Conservation (phyloP, 2,888 invertebrate species). For the Dastarcus helophoroides region DNA sequence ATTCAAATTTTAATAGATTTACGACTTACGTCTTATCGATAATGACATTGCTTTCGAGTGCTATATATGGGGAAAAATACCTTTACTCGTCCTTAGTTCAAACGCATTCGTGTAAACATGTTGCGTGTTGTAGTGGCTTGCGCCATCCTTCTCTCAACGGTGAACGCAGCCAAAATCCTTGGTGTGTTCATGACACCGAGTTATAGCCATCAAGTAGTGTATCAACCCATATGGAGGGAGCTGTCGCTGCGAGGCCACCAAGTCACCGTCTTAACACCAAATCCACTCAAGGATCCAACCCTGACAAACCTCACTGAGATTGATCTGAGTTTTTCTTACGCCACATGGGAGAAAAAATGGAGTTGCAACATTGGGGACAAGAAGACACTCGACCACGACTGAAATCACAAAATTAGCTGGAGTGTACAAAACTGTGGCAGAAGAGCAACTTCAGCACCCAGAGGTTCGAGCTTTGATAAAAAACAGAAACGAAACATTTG, state of each 20-base stretch:
- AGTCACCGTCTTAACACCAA: constrained; percentile 33
- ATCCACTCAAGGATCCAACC: constrained; percentile 28
- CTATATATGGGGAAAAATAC: too few species aligned
- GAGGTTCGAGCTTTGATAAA: constrained; percentile 6
- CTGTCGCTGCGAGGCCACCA: constrained; percentile 36
- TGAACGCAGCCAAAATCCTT: constrained; percentile 32
- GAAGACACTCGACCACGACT: not conserved
- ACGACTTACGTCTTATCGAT: too few species aligned
- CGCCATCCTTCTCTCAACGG: too few species aligned
- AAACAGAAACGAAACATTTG: constrained; percentile 8
- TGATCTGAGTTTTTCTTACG: constrained; percentile 24
- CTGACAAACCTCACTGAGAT: constrained; percentile 29
- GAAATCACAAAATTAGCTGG: constrained; percentile 7
- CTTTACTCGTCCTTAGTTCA: too few species aligned
- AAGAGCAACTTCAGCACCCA: constrained; percentile 6
- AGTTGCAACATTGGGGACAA: not conserved
- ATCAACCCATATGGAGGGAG: constrained; percentile 30
- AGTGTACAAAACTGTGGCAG: constrained; percentile 5
- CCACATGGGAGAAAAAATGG: constrained; percentile 5
- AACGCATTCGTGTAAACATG: too few species aligned
- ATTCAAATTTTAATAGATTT: too few species aligned
- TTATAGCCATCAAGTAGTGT: constrained; percentile 36
- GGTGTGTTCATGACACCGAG: constrained; percentile 31
- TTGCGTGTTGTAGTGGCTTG: too few species aligned
- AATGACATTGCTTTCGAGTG: too few species aligned